Conservation (phyloP, 2,888 invertebrate genomes). For the Drosophila birchii region DNA sequence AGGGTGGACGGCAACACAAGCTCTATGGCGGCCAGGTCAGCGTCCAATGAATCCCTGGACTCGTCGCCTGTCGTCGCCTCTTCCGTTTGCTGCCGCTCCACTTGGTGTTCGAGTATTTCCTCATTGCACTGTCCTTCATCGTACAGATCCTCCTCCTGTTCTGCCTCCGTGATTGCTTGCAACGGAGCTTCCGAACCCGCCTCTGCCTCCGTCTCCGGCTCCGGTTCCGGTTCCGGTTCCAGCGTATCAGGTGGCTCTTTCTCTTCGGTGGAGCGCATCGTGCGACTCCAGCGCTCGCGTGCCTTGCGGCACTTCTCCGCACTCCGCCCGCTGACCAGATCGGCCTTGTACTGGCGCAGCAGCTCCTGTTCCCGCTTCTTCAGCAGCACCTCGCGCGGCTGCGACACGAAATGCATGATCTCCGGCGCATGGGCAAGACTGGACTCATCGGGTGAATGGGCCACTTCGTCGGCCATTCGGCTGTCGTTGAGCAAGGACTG, state of each 20-base stretch:
- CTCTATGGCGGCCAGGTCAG: conserved; percentile 9
- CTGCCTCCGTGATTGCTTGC: not conserved
- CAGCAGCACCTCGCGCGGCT: conserved; percentile 32
- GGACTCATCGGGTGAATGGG: not conserved
- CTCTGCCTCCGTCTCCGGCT: not conserved
- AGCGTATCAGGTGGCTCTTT: not conserved
- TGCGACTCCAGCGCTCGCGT: conserved; percentile 53
- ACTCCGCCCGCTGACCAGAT: conserved; percentile 47
- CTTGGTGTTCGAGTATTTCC: not conserved
- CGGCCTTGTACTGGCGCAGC: conserved; percentile 50
- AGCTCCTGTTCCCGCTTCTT: conserved; percentile 53
- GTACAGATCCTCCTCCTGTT: not conserved
- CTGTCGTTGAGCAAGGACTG: not conserved
- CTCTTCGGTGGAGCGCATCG: conserved; percentile 16
- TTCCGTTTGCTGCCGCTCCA: not conserved
- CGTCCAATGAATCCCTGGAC: conserved; percentile 1
- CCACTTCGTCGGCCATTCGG: not conserved
- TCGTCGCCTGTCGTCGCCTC: not conserved
- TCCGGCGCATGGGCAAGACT: not conserved
- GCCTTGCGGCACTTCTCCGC: conserved; percentile 51
- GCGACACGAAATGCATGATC: not conserved
- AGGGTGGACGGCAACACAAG: not conserved
- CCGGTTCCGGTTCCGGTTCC: not conserved
- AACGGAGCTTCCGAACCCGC: not conserved
- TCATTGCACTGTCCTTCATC: no score